Percentiles rank a stretch among this genome's conserved stretches.
phyloP scores from a whole-genome alignment of 2,113 vertebrate species.

The Callipepla californica region DNA sequence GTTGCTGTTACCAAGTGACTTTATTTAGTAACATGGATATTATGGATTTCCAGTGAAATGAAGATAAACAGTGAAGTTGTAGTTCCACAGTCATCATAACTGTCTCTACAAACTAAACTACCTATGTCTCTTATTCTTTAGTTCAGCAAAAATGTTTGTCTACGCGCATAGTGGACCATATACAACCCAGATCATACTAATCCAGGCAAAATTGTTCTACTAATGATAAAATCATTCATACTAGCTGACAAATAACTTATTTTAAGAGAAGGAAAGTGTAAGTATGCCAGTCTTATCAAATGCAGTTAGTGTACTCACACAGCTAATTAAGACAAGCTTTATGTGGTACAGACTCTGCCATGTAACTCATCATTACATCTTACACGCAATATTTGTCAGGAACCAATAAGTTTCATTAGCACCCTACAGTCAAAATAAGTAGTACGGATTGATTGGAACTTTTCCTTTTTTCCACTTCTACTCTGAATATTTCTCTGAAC shows the following conservation, averaged over 20 bases:
- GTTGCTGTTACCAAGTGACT: not conserved
- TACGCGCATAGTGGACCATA: not conserved
- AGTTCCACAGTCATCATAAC: not conserved
- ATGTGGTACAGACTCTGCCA: not conserved
- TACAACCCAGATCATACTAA: not conserved
- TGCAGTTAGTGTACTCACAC: not conserved
- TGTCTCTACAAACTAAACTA: not conserved
- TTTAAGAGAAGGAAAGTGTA: not conserved
- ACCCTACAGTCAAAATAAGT: not conserved
- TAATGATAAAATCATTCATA: not conserved
- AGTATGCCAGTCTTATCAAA: not conserved
- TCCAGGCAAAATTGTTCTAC: not conserved
- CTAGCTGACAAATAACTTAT: not conserved
- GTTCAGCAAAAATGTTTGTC: not conserved
- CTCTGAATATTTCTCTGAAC: not conserved
- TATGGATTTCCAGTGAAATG: not conserved
- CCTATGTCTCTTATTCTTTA: not conserved
- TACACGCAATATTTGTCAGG: not conserved
- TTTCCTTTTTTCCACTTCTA: not conserved
- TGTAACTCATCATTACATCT: not conserved
- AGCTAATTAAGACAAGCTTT: not conserved
- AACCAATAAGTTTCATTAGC: slow-evolving; percentile 10
- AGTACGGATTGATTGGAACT: not conserved
- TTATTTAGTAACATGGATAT: not conserved
- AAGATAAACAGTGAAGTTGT: not conserved